A percentile compares a stretch with the other conserved stretches of the same genome.
Evolutionary conservation across 2,888 invertebrate species (phyloP).

Genomic region (Xestia ashworthii): DNA sequence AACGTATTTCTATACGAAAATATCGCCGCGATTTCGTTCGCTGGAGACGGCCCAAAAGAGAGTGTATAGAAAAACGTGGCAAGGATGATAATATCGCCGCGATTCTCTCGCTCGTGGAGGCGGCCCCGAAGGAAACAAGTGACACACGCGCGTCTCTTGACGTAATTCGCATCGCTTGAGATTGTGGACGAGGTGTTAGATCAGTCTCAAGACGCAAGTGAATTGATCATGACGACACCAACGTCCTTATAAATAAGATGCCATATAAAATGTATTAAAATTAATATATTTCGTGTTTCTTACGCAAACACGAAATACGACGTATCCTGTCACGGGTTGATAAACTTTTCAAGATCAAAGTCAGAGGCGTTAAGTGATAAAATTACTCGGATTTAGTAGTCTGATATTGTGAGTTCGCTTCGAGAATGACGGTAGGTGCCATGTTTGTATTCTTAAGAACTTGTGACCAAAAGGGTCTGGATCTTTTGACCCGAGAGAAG

Average conservation of each 20-base stretch:
- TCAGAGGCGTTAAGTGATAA: conserved; percentile 27
- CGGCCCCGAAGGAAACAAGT: not conserved
- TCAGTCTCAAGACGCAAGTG: not conserved
- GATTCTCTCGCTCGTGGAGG: too few relatives aligned
- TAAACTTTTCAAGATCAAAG: conserved; percentile 51
- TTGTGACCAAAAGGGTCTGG: too few relatives aligned
- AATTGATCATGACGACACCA: conserved; percentile 16
- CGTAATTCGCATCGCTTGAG: not conserved
- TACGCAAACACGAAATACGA: conserved; percentile 22
- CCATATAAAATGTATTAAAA: conserved; percentile 4
- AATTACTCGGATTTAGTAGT: conserved; percentile 11
- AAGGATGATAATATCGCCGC: too few relatives aligned
- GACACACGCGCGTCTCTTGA: not conserved
- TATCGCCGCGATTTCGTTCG: too few relatives aligned
- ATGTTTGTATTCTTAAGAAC: too few relatives aligned
- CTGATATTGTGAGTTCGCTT: not conserved
- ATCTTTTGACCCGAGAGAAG: not conserved
- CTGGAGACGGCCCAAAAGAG: too few relatives aligned
- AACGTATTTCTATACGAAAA: too few relatives aligned
- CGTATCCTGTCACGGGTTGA: conserved; percentile 39
- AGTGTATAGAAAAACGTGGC: too few relatives aligned
- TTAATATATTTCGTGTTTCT: conserved; percentile 31
- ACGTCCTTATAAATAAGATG: conserved; percentile 19
- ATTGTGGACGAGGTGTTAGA: too few relatives aligned
- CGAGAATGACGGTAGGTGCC: not conserved